These are phyloP conservation scores for Drosophila formosana DNA, from an alignment of 2,888 invertebrate genomes.

Conservation along the genomic window DNA sequence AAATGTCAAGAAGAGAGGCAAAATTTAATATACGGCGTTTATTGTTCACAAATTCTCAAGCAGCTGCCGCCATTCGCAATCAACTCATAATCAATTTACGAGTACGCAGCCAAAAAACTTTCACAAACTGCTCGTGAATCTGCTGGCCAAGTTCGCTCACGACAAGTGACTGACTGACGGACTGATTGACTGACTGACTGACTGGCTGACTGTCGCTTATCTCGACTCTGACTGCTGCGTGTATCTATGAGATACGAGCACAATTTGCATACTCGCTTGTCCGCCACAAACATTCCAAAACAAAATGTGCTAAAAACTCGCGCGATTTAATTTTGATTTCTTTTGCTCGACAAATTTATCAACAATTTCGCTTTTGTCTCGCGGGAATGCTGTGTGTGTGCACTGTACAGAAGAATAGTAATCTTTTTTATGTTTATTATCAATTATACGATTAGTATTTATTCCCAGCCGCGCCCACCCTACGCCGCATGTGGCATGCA, in stretches of 20 bases:
- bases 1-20: constrained; percentile 3
- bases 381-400: constrained; percentile 57
- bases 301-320: constrained; percentile 64
- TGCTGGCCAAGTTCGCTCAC: constrained; percentile 23
- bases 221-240: constrained; percentile 22
- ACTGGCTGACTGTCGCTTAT: constrained; percentile 58
- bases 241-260: constrained; percentile 47
- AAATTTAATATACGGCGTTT: constrained; percentile 36
- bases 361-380: constrained; percentile 60
- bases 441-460: constrained; percentile 68
- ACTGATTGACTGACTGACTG: constrained; percentile 14
- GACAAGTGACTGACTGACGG: constrained; percentile 8
- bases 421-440: constrained; percentile 50
- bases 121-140: constrained; percentile 64
- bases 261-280: constrained; percentile 68
- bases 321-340: constrained; percentile 19
- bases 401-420: not conserved
- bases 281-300: constrained; percentile 36
- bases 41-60: constrained; percentile 35
- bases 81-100: constrained; percentile 76
- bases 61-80: constrained; percentile 40
- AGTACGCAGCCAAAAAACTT: constrained; percentile 64
- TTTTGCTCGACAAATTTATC: constrained; percentile 44
- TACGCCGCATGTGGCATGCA: constrained; percentile 19
- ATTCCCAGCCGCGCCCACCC: constrained; percentile 55